These are phyloP conservation scores for Holothuria scabra DNA, from an alignment of 53 echinoderm and acorn worm species.

Conservation along the genomic window DNA sequence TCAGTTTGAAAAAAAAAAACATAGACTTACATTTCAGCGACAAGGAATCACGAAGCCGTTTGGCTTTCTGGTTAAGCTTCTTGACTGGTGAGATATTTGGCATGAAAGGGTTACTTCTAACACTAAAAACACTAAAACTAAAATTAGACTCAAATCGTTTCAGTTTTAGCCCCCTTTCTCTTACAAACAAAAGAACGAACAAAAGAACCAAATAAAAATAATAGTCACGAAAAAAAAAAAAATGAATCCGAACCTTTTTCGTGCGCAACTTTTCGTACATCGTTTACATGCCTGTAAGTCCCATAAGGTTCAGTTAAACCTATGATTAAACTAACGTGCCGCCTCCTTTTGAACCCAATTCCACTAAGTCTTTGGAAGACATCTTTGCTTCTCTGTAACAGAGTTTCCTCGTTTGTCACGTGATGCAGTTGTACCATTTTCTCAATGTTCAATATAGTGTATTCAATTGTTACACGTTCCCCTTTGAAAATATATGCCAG, in stretches of 20 bases:
- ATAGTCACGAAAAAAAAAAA: no score
- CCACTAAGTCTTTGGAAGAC: slow-evolving; percentile 52
- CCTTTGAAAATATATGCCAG: slow-evolving; percentile 74
- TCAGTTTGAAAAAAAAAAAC: no score
- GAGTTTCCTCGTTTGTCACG: not conserved
- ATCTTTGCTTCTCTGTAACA: slow-evolving; percentile 44
- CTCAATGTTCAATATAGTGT: slow-evolving; percentile 69
- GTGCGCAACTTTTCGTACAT: slow-evolving; percentile 37
- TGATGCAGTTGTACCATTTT: slow-evolving; percentile 62
- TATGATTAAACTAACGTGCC: slow-evolving; percentile 53
- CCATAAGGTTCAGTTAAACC: slow-evolving; percentile 56
- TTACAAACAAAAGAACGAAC: no score
- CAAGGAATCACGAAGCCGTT: no score
- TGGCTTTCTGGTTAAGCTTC: no score
- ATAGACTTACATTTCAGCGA: no score
- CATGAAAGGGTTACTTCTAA: no score
- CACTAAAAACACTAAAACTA: no score
- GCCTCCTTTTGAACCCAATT: slow-evolving; percentile 55
- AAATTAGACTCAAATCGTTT: no score
- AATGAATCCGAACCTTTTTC: slow-evolving; percentile 43
- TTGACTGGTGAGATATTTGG: no score
- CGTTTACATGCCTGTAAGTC: slow-evolving; percentile 44
- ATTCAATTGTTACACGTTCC: slow-evolving; percentile 46
- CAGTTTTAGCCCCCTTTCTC: no score
- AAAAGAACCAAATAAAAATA: no score